Conservation (phyloP, 2,888 invertebrate genomes). For the Perithous albicinctus region DNA sequence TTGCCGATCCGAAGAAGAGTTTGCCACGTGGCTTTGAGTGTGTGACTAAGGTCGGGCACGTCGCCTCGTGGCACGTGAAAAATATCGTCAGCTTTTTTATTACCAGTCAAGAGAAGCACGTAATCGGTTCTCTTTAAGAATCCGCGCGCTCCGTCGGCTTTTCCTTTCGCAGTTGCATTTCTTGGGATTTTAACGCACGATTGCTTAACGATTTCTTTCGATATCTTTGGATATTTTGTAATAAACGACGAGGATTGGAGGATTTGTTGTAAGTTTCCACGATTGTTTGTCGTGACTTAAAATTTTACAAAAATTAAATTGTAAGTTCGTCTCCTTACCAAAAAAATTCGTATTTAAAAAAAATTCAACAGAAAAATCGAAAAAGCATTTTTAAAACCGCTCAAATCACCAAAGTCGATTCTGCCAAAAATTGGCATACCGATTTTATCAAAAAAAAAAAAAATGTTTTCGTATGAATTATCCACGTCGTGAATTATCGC, state of each 20-base stretch:
- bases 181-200: not conserved
- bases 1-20: not conserved
- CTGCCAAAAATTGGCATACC: too few species aligned
- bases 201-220: conserved; percentile 10
- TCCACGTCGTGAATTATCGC: not conserved
- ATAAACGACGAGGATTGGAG: conserved; percentile 30
- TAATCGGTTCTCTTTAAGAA: conserved; percentile 10
- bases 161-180: conserved; percentile 17
- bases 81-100: not conserved
- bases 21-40: conserved; percentile 33
- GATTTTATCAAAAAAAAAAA: too few species aligned
- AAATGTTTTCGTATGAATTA: too few species aligned
- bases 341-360: too few species aligned
- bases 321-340: too few species aligned
- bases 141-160: conserved; percentile 3
- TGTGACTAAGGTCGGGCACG: not conserved
- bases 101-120: conserved; percentile 4
- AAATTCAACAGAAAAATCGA: too few species aligned
- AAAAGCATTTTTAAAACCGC: too few species aligned
- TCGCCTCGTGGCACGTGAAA: conserved; percentile 6
- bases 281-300: too few species aligned
- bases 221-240: too few species aligned
- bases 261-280: too few species aligned
- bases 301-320: too few species aligned
- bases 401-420: too few species aligned